phyloP scores from a whole-genome alignment of 2,888 invertebrate species.

The Hyles lineata region DNA sequence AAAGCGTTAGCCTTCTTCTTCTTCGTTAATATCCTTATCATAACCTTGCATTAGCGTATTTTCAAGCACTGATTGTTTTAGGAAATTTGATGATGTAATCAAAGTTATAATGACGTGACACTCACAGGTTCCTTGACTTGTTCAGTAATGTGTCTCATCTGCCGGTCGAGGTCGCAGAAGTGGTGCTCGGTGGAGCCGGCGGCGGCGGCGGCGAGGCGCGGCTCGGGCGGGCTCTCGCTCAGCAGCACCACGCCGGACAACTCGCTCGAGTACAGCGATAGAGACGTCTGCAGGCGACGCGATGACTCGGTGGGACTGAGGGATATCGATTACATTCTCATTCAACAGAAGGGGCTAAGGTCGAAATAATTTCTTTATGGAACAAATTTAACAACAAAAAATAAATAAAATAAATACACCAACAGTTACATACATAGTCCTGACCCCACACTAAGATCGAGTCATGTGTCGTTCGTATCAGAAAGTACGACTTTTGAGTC shows the following conservation, averaged over 20 bases:
- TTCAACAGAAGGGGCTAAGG: too few species aligned
- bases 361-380: too few species aligned
- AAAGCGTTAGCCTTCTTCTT: too few species aligned
- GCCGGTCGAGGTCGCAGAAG: constrained; percentile 89
- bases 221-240: constrained; percentile 81
- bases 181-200: constrained; percentile 93
- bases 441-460: too few species aligned
- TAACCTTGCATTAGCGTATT: too few species aligned
- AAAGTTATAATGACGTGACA: constrained; percentile 8
- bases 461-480: too few species aligned
- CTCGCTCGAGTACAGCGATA: constrained; percentile 96
- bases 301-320: constrained; percentile 79
- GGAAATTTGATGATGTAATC: too few species aligned
- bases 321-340: not conserved
- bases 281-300: constrained; percentile 95
- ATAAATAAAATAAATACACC: too few species aligned
- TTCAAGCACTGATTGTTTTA: too few species aligned
- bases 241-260: constrained; percentile 94
- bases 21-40: too few species aligned
- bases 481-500: too few species aligned
- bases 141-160: constrained; percentile 89
- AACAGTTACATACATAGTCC: too few species aligned
- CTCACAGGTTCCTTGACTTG: constrained; percentile 85
- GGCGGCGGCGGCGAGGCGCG: constrained; percentile 51
- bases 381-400: not conserved